These are phyloP conservation scores for Patiria miniata DNA, from an alignment of 35 echinoderm and acorn worm species.

Conservation along the genomic window DNA sequence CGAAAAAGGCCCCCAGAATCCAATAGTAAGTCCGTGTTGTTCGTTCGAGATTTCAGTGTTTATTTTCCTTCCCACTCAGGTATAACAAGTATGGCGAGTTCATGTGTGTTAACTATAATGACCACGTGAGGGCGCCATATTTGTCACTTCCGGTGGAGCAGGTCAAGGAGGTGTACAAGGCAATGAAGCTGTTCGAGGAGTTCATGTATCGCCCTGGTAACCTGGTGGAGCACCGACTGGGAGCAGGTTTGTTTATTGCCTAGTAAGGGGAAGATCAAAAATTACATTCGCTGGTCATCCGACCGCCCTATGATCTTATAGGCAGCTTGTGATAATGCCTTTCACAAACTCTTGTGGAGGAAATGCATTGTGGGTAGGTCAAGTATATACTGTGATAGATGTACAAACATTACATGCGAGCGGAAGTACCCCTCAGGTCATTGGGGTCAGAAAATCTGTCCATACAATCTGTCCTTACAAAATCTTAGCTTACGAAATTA, in stretches of 20 bases:
- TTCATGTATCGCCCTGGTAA: constrained; percentile 46
- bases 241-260: constrained; percentile 27
- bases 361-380: not conserved
- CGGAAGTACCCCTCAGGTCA: no score
- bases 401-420: no score
- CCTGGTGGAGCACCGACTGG: constrained; percentile 24
- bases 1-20: no score
- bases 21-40: no score
- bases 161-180: constrained; percentile 64
- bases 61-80: no score
- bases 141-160: constrained; percentile 66
- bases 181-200: constrained; percentile 62
- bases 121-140: constrained; percentile 63
- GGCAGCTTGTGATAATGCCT: not conserved
- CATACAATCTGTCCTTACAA: no score
- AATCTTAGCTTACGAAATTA: no score
- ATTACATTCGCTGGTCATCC: no score
- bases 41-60: no score
- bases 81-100: constrained; percentile 66
- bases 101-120: constrained; percentile 42
- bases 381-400: no score
- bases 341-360: not conserved
- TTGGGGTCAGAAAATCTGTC: no score
- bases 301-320: not conserved
- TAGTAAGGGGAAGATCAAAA: not conserved